These are phyloP conservation scores for Adrianichthys oophorus DNA, from an alignment of 2,797 vertebrate genomes.

Conservation along the genomic window DNA sequence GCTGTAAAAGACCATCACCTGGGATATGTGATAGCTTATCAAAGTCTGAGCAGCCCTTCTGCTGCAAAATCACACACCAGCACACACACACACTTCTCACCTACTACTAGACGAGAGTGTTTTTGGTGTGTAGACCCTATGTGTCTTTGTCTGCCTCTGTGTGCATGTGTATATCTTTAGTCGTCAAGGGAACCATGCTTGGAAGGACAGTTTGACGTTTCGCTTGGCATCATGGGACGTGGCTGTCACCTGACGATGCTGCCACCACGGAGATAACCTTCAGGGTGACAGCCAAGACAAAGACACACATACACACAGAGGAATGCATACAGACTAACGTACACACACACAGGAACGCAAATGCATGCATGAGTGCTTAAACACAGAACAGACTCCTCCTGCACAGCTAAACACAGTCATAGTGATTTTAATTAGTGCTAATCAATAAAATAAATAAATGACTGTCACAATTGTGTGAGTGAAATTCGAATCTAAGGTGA, in stretches of 20 bases:
- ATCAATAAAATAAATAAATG: constrained; percentile 56
- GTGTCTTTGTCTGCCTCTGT: constrained; percentile 19
- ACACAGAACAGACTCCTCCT: constrained; percentile 45
- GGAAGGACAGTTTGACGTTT: constrained; percentile 95
- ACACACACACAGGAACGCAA: constrained; percentile 26
- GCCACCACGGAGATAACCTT: constrained; percentile 96
- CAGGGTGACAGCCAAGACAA: constrained; percentile 91
- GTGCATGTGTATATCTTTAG: constrained; percentile 54
- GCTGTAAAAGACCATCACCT: constrained; percentile 93
- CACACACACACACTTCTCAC: constrained; percentile 40
- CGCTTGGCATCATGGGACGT: constrained; percentile 95
- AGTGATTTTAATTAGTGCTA: constrained; percentile 74
- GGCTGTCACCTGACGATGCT: constrained; percentile 96
- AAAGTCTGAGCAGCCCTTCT: constrained; percentile 96
- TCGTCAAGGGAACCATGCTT: constrained; percentile 89
- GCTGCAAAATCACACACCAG: constrained; percentile 62
- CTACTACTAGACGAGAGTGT: constrained; percentile 38
- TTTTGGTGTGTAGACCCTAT: constrained; percentile 24
- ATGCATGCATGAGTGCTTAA: constrained; percentile 54
- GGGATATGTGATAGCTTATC: constrained; percentile 99
- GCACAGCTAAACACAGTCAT: constrained; percentile 55
- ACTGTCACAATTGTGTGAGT: constrained; percentile 6
- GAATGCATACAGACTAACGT: constrained; percentile 77
- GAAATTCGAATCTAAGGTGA: neutral
- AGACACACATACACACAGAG: constrained; percentile 64